phyloP scores from a whole-genome alignment of 2,797 vertebrate genomes.

The Sebastes minor region DNA sequence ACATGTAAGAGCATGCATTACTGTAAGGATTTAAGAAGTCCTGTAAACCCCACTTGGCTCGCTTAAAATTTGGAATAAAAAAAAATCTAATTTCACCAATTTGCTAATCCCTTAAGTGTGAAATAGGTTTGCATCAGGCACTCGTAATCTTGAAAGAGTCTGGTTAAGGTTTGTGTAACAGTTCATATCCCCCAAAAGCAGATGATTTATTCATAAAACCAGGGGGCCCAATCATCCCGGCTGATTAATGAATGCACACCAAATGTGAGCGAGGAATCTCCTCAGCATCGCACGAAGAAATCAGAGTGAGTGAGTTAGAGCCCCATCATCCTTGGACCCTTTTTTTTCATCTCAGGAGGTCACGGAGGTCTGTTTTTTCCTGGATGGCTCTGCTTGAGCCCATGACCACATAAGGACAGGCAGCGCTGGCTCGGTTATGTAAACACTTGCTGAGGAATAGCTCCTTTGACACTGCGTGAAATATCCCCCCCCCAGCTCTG shows the following conservation, averaged over 20 bases:
- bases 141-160: conserved; percentile 25
- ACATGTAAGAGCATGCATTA: background rate
- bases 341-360: conserved; percentile 57
- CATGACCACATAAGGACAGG: conserved; percentile 86
- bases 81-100: conserved; percentile 30
- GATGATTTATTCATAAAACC: conserved; percentile 40
- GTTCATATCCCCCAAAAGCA: conserved; percentile 13
- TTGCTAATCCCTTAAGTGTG: conserved; percentile 50
- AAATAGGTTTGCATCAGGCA: conserved; percentile 35
- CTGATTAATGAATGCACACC: conserved; percentile 25
- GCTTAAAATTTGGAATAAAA: conserved; percentile 1
- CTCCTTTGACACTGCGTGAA: conserved; percentile 56
- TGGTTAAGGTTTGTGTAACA: background rate
- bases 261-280: conserved; percentile 23
- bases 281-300: background rate
- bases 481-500: conserved; percentile 30
- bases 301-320: conserved; percentile 16
- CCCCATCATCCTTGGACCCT: conserved; percentile 58
- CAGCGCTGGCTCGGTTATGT: conserved; percentile 70
- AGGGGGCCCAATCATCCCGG: conserved; percentile 1
- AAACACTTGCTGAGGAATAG: conserved; percentile 75
- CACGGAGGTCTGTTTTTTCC: conserved; percentile 67
- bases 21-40: background rate
- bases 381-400: conserved; percentile 63
- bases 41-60: background rate